Evolutionary conservation across 2,888 invertebrate genomes (phyloP), one percentile per base, ranked within the genome.

Genomic region (Bugula neritina): DNA sequence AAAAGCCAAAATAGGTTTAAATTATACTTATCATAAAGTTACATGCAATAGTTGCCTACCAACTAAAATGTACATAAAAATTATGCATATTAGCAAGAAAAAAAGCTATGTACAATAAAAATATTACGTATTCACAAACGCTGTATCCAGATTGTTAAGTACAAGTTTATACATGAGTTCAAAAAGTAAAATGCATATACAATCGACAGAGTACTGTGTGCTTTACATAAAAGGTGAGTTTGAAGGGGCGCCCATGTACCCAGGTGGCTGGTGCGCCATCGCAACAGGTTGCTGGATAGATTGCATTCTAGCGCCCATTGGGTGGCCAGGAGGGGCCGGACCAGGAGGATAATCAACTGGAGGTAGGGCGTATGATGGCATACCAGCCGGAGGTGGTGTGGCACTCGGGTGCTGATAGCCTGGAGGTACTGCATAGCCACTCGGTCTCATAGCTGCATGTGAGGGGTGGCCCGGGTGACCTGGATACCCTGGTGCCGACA

Each of bases 161-260:
- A n/a, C n/a, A n/a, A n/a, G n/a, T n/a, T n/a, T n/a, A n/a, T n/a
- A n/a, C n/a, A n/a, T n/a, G n/a, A n/a, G n/a, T n/a, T n/a, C n/a
- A n/a, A n/a, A n/a, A n/a, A n/a, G n/a, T n/a, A n/a, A n/a, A n/a
- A n/a, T n/a, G n/a, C n/a, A n/a, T n/a, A n/a, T n/a, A n/a, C n/a
- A n/a, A n/a, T n/a, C n/a, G n/a, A n/a, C n/a, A n/a, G n/a, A n/a
- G n/a, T n/a, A n/a, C n/a, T 43, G 17, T 43, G 43, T 43, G 17
- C 10, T 5, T 43, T 43, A 43, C 43, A 43, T 43, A 43, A 43
- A 43, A 43, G 43, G 43, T 43, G 43, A 17, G 31, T 27, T 34
- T 5, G 25, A 10, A 70, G 70, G 70, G 25, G n/a, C 29, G 17
- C 43, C 54, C 70, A 70, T 70, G 52, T 70, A 70, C 3, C 35